Evolutionary conservation across 2,113 vertebrate species (phyloP), one percentile per base, ranked within the genome.

Genomic region (Prolemur simus): DNA sequence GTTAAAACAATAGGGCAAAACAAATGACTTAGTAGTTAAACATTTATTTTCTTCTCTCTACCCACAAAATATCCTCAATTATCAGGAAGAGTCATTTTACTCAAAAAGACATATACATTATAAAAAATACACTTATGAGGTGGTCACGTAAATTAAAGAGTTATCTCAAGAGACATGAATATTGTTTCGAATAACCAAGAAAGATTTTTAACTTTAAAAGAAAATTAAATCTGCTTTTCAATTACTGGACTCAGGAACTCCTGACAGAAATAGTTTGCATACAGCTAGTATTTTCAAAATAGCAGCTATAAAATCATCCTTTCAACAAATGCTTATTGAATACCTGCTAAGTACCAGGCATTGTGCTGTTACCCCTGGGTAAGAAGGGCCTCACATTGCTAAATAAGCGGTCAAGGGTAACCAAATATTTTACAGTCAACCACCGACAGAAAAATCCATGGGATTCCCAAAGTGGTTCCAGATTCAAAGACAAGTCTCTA

Each of bases 191-290:
- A 69, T 73, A 71, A 5, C n/a, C 71, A 91, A 78, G 6, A 63
- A 94, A 87, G 4, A 68, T 64, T 68, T 94, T 97, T 52, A 92
- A 37, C 60, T 81, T 81, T 63, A 63, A 87, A 90, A 74, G 8
- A 60, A 91, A 91, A 60, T 96, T 39, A 81, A 94, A 47, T 84
- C 21, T 68, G 4, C 18, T 49, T 88, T 95, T 63, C 52, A 91
- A 12, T 68, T 39, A 27, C 2, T 47, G 18, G 20, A 17, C 39
- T 74, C 34, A 14, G 29, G 37, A 52, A 5, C 66, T 39, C 3
- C 14, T 45, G 42, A 45, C 5, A 68, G 63, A 69, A 90, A 56
- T 18, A 47, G 42, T 17, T 54, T 37, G 12, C 64, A 13, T n/a
- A 25, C 45, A 47, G 6, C 76, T 58, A 63, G 32, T 49, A 6